Conservation (phyloP, 2,113 vertebrate species). For the Clarias macrocephalus region DNA sequence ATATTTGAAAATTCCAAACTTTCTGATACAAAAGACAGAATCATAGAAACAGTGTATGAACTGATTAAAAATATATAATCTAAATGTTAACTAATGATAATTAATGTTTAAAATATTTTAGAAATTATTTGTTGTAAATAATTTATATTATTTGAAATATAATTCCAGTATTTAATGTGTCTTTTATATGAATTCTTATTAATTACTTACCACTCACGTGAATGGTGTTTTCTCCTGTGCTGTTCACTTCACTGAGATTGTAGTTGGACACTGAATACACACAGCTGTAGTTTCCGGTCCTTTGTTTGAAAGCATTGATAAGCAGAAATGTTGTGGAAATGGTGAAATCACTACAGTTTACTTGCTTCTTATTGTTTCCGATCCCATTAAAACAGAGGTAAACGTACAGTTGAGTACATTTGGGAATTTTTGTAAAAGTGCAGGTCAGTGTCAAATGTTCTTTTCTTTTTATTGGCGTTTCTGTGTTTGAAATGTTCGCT, state of each 20-base stretch:
- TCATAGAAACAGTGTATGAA: background rate
- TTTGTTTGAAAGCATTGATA: background rate
- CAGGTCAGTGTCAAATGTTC: background rate
- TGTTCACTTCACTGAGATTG: background rate
- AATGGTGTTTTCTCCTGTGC: background rate
- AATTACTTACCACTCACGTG: background rate
- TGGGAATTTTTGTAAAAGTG: background rate
- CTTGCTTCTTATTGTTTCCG: background rate
- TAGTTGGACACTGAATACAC: slow-evolving; percentile 1
- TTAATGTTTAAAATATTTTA: background rate
- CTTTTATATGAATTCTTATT: background rate
- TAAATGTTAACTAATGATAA: background rate
- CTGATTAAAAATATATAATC: background rate
- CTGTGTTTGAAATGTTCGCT: background rate
- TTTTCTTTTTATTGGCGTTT: background rate
- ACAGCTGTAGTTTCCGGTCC: slow-evolving; percentile 9
- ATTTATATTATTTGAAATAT: too few relatives aligned
- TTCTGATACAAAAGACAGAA: background rate
- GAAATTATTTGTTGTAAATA: too few relatives aligned
- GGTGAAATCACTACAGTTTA: background rate
- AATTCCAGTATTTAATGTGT: background rate
- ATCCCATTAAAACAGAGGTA: background rate
- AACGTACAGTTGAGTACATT: background rate
- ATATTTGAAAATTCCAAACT: too few relatives aligned
- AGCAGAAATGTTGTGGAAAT: background rate